Evolutionary conservation across 2,888 invertebrate species (phyloP), one percentile per base, ranked within the genome.

Genomic region (Campaea margaritaria): DNA sequence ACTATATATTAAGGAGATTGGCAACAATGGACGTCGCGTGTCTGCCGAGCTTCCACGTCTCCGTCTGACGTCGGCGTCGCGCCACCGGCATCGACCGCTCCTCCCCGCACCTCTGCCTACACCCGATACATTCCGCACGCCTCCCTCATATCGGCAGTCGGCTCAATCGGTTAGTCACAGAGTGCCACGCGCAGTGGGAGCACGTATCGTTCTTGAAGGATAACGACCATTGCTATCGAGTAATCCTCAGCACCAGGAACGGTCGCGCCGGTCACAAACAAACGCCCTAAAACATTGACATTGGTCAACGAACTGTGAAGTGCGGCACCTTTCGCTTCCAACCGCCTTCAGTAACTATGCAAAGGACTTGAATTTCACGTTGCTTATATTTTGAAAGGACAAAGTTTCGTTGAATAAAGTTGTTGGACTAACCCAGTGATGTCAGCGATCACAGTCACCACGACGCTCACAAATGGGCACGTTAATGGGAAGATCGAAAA

Each of bases 31-130:
- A 81, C 74, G 84, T 83, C 87, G 89, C 89, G 89, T 89, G 89
- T 89, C 87, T 74, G 85, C 75, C 86, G 83, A 86, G 85, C 89
- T 87, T 91, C 91, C 91, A 91, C 91, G 21, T 21, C 21, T 21
- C 21, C 21, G 21, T 21, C 21, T 21, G 21, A 21, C 21, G 91
- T 91, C 87, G 89, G 76, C 89, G 88, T 87, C 89, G 87, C 90
- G 90, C 89, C 90, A 89, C 88, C 79, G 74, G 66, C 76, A 75
- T 78, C 77, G 79, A 80, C 76, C 81, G 76, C 78, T 77, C 77
- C 78, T 77, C 77, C 78, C 76, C 75, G 64, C 74, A 46, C 71
- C 72, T 54, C 47, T 28, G 41, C 55, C 66, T 69, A 72, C 76
- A 68, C 38, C 60, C 50, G 28, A 75, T 75, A 84, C 82, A 83